phyloP scores from a whole-genome alignment of 30 jellyfish, hydroid and myxozoan species.

The Turritopsis dohrnii region DNA sequence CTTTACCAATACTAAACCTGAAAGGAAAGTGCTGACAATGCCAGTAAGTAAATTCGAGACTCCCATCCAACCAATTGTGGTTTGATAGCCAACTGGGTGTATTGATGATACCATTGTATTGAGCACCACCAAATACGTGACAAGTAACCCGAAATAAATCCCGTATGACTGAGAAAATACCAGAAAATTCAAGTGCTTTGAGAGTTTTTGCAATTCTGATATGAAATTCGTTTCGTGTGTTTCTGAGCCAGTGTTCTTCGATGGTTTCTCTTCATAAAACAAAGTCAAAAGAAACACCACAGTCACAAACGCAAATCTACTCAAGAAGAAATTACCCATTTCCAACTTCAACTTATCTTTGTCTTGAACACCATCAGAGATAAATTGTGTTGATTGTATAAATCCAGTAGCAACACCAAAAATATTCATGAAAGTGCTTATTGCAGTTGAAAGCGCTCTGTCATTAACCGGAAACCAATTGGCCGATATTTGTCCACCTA shows the following conservation, averaged over 20 bases:
- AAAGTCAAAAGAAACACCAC: conserved; percentile 33
- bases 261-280: conserved; percentile 45
- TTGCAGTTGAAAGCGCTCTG: conserved; percentile 64
- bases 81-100: conserved; percentile 29
- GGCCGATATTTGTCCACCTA: conserved; percentile 62
- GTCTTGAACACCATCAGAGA: conserved; percentile 31
- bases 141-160: conserved; percentile 44
- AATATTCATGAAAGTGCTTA: conserved; percentile 51
- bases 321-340: conserved; percentile 28
- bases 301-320: conserved; percentile 35
- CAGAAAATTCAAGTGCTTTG: conserved; percentile 33
- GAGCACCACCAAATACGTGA: conserved; percentile 38
- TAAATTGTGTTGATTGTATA: conserved; percentile 48
- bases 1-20: conserved; percentile 52
- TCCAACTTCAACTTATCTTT: conserved; percentile 29
- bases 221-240: conserved; percentile 29
- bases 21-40: conserved; percentile 40
- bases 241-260: conserved; percentile 25
- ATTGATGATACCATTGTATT: conserved; percentile 45
- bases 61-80: conserved; percentile 55
- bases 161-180: conserved; percentile 58
- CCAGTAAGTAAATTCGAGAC: conserved; percentile 43
- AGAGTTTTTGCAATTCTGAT: conserved; percentile 29
- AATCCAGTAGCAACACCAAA: conserved; percentile 76
- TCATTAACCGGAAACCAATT: conserved; percentile 71